These are phyloP conservation scores for Eudyptes chrysolophus DNA, from an alignment of 2,113 vertebrate species.

Conservation along the genomic window DNA sequence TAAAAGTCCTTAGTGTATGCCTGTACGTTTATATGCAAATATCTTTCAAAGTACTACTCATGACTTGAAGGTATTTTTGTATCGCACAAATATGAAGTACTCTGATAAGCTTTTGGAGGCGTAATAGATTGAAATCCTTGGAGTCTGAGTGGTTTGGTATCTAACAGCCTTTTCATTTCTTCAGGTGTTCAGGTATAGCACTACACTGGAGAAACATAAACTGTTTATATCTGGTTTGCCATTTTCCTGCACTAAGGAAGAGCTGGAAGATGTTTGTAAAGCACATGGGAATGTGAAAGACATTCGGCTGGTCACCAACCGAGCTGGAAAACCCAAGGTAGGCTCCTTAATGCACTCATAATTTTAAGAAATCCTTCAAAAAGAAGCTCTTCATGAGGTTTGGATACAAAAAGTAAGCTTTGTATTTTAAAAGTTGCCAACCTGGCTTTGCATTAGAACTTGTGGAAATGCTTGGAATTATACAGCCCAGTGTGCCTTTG, in stretches of 20 bases:
- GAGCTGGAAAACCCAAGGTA: conserved; percentile 96
- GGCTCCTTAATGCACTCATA: background rate
- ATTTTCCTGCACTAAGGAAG: conserved; percentile 89
- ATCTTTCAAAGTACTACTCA: rapidly evolving
- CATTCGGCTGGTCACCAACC: conserved; percentile 91
- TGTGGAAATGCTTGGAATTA: background rate
- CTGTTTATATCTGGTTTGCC: conserved; percentile 94
- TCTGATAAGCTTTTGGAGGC: background rate
- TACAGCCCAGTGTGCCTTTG: background rate
- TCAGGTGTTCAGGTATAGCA: conserved; percentile 94
- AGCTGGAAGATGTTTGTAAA: conserved; percentile 86
- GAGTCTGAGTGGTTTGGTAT: background rate
- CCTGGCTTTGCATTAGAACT: background rate
- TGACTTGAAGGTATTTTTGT: background rate
- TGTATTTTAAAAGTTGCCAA: background rate
- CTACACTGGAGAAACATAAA: conserved; percentile 92
- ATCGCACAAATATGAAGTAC: too few species aligned
- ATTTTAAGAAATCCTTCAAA: background rate
- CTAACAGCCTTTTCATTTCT: background rate
- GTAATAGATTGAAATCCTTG: background rate
- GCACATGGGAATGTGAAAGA: conserved; percentile 87
- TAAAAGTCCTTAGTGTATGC: background rate
- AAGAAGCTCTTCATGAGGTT: background rate
- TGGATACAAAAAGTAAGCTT: background rate
- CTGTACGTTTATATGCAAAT: background rate